Evolutionary conservation across 64 coral and sea anemone genomes (phyloP), one percentile per base, ranked within the genome.

Genomic region (Actinia equina): DNA sequence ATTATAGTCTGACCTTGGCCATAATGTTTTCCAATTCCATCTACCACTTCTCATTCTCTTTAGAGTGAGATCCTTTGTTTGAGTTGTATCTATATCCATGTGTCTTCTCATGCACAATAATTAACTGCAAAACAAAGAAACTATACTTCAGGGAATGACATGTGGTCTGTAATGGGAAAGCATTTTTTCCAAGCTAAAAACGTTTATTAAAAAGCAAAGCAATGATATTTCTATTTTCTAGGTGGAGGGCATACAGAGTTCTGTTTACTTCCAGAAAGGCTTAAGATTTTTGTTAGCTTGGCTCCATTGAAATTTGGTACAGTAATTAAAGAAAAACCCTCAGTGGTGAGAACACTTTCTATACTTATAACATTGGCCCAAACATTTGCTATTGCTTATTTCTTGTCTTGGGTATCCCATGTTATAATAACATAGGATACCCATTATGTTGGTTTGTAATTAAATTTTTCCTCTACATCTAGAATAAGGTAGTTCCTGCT

Each of bases 181-280:
- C 0, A 22, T 65, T n/a, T 1, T 23, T 4, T 4, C 7, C 62
- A 65, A 65, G 62, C n/a, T 65, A n/a, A 20, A 60, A 60, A 14
- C 0, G 37, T 26, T 17, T 86, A 71, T 18, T 85, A 44, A 37
- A 37, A 37, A 37, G 30, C 49, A 10, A 44, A 79, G 43, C 37
- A 52, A 81, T 49, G 43, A 49, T 69, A 16, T 7, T 18, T 61
- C 10, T 57, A 49, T 49, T 89, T 51, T 86, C 67, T 61, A 83
- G 84, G 80, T 85, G 94, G 94, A 62, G 67, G 85, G 59, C 62
- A 96, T 77, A 27, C 56, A 85, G 82, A 57, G n/a, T 82, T 80
- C 14, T 45, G 7, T 53, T 88, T 90, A 55, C 93, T 93, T 56
- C 81, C 91, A 49, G 94, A 96, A 63, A 96, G 93, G 84, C 59